Evolutionary conservation across 37 sponge, comb jelly and placozoan genomes (phyloP).

Genomic region (Spongilla lacustris): DNA sequence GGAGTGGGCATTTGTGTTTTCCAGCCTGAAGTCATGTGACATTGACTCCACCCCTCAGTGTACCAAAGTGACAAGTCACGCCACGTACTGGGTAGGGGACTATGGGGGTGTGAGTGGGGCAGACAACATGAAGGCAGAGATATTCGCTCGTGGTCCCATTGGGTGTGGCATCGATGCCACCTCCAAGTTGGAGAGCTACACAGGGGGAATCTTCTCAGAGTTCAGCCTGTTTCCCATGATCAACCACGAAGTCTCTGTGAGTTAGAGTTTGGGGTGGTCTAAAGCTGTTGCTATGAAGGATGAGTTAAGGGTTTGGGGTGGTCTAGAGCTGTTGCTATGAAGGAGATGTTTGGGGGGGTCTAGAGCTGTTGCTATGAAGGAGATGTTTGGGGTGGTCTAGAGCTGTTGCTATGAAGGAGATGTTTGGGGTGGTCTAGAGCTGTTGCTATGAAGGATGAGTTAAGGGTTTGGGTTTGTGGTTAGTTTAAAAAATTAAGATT

Average conservation of each 20-base stretch:
- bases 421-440: not conserved
- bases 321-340: too few relatives aligned
- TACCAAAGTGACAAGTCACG: conserved; percentile 40
- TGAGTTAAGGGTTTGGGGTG: conserved; percentile 19
- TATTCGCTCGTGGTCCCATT: conserved; percentile 77
- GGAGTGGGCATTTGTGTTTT: too few relatives aligned
- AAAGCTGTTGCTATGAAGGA: not conserved
- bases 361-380: not conserved
- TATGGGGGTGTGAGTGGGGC: conserved; percentile 73
- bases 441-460: not conserved
- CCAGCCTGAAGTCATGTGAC: not conserved
- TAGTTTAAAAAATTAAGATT: too few relatives aligned
- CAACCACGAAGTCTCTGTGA: conserved; percentile 86
- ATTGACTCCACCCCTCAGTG: conserved; percentile 54
- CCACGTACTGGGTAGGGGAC: conserved; percentile 80
- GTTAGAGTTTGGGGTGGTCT: not conserved
- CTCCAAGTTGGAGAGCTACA: conserved; percentile 69
- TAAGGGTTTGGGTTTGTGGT: not conserved
- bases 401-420: not conserved
- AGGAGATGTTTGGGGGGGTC: conserved; percentile 29
- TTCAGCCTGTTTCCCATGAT: conserved; percentile 31
- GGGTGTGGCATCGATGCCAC: conserved; percentile 79
- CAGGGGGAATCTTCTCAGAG: conserved; percentile 59
- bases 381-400: too few relatives aligned
- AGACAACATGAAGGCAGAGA: conserved; percentile 84